Evolutionary conservation across 2,113 vertebrate genomes (phyloP).

Genomic region (Hyaena hyaena): DNA sequence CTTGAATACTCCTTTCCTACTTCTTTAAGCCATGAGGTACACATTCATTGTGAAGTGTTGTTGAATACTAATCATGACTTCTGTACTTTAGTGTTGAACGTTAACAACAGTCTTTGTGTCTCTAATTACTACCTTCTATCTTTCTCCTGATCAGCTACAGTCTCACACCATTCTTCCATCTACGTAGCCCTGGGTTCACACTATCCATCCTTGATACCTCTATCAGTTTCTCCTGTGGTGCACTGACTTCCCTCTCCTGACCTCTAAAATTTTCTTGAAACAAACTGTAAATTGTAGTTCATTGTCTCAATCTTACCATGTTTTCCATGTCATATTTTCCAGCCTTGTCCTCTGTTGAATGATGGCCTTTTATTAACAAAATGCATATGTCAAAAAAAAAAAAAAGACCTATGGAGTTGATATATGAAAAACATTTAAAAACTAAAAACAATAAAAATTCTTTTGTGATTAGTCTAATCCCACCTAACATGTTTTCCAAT

Average conservation of each 20-base stretch:
- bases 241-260: neutral
- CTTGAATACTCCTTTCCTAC: neutral
- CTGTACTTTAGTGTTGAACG: neutral
- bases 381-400: neutral
- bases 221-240: neutral
- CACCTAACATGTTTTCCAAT: neutral
- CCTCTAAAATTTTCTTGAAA: neutral
- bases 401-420: neutral
- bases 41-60: neutral
- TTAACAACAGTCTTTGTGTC: neutral
- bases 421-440: slow-evolving; percentile 16
- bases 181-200: neutral
- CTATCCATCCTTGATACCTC: neutral
- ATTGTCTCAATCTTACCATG: neutral
- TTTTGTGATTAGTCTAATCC: neutral
- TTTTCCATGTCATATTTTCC: neutral
- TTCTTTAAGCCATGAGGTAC: neutral
- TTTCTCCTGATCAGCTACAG: accelerated
- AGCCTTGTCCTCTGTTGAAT: neutral
- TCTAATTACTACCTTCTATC: neutral
- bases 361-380: neutral
- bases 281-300: neutral
- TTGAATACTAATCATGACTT: neutral
- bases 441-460: neutral
- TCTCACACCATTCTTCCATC: neutral